Evolutionary conservation across 2,888 invertebrate species (phyloP).

Genomic region (Andrena dorsata): DNA sequence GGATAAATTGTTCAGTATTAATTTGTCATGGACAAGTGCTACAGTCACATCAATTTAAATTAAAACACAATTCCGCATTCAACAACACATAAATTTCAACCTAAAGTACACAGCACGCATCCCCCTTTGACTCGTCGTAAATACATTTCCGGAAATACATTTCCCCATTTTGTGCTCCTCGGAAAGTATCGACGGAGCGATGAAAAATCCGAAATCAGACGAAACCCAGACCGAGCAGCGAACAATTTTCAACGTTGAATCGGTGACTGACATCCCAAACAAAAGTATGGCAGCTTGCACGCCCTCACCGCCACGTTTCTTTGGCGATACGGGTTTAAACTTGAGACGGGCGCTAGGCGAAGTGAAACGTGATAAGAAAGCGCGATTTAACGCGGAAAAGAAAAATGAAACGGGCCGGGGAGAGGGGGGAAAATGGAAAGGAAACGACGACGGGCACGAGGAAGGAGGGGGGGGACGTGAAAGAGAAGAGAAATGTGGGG

Average conservation of each 20-base stretch:
- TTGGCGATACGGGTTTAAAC: slow-evolving; percentile 4
- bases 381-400: slow-evolving; percentile 29
- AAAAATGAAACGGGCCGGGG: slow-evolving; percentile 23
- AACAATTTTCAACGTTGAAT: slow-evolving; percentile 1
- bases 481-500: slow-evolving; percentile 13
- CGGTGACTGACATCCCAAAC: not conserved
- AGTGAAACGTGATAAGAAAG: slow-evolving; percentile 45
- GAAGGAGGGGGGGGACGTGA: not conserved
- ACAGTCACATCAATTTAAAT: no score
- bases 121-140: no score
- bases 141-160: no score
- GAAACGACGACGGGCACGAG: not conserved
- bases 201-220: no score
- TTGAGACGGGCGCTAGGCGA: slow-evolving; percentile 19
- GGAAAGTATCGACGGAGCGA: no score
- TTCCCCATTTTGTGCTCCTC: no score
- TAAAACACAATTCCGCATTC: no score
- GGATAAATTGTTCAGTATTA: no score
- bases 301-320: not conserved
- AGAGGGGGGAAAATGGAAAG: not conserved
- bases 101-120: no score
- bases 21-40: no score
- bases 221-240: no score
- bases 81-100: no score
- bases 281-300: slow-evolving; percentile 2